Evolutionary conservation across 1,140 invertebrate species (phyloP).

Genomic region (Doryteuthis pealeii): DNA sequence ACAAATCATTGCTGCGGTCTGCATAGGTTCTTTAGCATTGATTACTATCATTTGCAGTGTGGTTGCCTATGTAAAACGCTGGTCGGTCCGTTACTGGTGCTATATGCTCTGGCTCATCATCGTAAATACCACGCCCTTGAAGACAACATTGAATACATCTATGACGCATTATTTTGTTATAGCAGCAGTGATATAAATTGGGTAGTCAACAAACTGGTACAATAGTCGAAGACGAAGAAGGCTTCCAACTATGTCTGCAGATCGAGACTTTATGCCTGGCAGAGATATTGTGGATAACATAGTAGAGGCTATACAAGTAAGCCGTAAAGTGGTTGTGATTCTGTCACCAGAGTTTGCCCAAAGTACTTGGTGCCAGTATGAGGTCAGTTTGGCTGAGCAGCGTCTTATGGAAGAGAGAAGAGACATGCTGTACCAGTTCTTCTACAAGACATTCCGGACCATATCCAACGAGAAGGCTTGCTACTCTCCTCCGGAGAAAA

Average conservation of each 20-base stretch:
- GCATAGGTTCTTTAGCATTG: too few species aligned
- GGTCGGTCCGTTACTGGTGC: too few species aligned
- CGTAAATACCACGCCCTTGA: too few species aligned
- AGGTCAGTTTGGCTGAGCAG: background rate
- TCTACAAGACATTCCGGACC: background rate
- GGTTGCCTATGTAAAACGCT: too few species aligned
- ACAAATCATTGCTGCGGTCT: too few species aligned
- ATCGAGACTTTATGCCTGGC: background rate
- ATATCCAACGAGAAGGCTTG: background rate
- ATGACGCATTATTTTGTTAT: background rate
- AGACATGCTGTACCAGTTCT: background rate
- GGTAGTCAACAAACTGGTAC: background rate
- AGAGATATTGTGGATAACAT: background rate
- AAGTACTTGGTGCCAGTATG: background rate
- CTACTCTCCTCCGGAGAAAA: background rate
- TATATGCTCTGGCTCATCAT: too few species aligned
- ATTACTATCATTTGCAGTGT: too few species aligned
- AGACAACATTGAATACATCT: background rate
- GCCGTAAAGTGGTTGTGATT: background rate
- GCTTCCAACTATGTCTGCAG: background rate
- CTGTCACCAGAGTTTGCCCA: background rate
- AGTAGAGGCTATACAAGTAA: too few species aligned
- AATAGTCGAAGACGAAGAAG: background rate
- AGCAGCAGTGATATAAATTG: background rate
- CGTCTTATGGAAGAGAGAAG: background rate